Conservation (phyloP, 1,140 invertebrate species). For the Proctacanthus coquilletti region DNA sequence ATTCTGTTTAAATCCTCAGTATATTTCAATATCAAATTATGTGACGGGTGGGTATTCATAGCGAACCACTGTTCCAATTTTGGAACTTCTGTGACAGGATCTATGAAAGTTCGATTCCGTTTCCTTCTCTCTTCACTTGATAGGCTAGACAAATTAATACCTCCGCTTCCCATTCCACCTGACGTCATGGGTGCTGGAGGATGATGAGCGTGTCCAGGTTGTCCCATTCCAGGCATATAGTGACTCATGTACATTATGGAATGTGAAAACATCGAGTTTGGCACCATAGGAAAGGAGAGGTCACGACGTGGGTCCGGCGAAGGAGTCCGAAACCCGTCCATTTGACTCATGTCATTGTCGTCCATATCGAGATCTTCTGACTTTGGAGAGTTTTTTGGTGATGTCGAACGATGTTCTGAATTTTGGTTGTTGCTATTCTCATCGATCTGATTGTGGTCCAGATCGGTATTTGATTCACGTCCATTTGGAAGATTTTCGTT, state of each 20-base stretch:
- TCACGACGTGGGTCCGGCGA: slow-evolving; percentile 27
- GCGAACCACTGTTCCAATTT: slow-evolving; percentile 92
- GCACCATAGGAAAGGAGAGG: slow-evolving; percentile 52
- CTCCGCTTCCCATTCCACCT: slow-evolving; percentile 27
- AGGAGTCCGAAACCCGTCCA: slow-evolving; percentile 24
- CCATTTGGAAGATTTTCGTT: slow-evolving; percentile 34
- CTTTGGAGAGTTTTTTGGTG: slow-evolving; percentile 23
- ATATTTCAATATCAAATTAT: slow-evolving; percentile 91
- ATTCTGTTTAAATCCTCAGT: slow-evolving; percentile 91
- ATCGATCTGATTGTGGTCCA: slow-evolving; percentile 4
- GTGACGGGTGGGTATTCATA: slow-evolving; percentile 94
- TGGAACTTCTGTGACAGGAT: slow-evolving; percentile 94
- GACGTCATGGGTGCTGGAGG: slow-evolving; percentile 22
- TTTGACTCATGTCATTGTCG: slow-evolving; percentile 24
- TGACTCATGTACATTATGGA: slow-evolving; percentile 86
- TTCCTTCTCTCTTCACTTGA: slow-evolving; percentile 72
- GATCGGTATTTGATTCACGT: slow-evolving; percentile 21
- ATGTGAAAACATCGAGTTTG: slow-evolving; percentile 68
- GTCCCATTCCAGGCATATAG: slow-evolving; percentile 49
- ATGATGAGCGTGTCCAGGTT: slow-evolving; percentile 30
- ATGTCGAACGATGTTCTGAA: slow-evolving; percentile 6
- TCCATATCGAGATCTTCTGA: slow-evolving; percentile 30
- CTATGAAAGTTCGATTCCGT: slow-evolving; percentile 95
- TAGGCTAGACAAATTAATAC: slow-evolving; percentile 41
- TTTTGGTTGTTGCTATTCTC: slow-evolving; percentile 6